Conservation (phyloP, 2,888 invertebrate genomes). For the Harpagoxenus sublaevis region DNA sequence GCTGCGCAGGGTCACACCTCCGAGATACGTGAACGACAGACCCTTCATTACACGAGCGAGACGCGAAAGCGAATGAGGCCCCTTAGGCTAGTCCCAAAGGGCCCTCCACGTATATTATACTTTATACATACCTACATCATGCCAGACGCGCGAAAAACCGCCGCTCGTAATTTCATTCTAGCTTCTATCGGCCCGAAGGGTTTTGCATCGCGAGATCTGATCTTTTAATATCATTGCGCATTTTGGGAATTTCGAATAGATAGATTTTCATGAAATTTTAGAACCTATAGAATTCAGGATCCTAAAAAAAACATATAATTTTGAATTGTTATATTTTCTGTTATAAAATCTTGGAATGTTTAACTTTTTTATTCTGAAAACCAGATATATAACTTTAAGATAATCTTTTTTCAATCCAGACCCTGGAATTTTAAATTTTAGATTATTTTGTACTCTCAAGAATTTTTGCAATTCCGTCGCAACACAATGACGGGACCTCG, state of each 20-base stretch:
- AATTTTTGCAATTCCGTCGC: background rate
- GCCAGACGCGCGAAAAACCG: conserved; percentile 38
- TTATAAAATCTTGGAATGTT: background rate
- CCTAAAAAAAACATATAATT: background rate
- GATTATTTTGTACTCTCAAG: too few species aligned
- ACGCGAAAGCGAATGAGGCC: conserved; percentile 35
- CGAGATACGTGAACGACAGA: conserved; percentile 60
- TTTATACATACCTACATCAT: conserved; percentile 51
- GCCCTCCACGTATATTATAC: conserved; percentile 40
- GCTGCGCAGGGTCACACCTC: conserved; percentile 56
- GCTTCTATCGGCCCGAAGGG: background rate
- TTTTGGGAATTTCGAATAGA: background rate
- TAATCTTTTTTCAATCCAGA: background rate
- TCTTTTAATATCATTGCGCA: background rate
- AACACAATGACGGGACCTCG: background rate
- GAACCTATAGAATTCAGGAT: background rate
- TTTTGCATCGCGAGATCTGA: background rate
- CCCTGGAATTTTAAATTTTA: background rate
- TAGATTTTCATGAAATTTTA: background rate
- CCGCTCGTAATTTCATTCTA: conserved; percentile 32
- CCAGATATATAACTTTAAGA: background rate
- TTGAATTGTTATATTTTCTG: background rate
- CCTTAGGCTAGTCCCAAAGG: conserved; percentile 33
- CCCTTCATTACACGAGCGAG: conserved; percentile 57
- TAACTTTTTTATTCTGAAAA: background rate